phyloP scores from a whole-genome alignment of 2,888 invertebrate species.

The Chymomyza caudatula region DNA sequence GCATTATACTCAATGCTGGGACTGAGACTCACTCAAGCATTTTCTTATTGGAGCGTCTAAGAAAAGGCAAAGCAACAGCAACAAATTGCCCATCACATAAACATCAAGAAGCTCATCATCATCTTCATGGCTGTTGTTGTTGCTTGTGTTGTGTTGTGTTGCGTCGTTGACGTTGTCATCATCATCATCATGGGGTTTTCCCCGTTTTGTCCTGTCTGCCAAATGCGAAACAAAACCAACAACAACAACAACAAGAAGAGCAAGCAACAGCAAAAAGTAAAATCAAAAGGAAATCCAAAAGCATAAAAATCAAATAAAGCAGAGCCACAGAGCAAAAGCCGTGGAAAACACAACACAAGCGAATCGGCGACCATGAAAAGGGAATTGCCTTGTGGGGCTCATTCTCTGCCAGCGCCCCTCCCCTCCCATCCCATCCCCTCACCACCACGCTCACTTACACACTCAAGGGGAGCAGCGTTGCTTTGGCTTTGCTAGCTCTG shows the following conservation, averaged over 20 bases:
- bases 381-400: slow-evolving; percentile 18
- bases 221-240: slow-evolving; percentile 29
- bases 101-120: background rate
- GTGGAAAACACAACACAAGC: slow-evolving; percentile 38
- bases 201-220: slow-evolving; percentile 66
- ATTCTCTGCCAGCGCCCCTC: background rate
- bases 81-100: background rate
- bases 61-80: background rate
- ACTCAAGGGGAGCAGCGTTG: too few relatives aligned
- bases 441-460: too few relatives aligned
- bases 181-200: slow-evolving; percentile 52
- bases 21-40: slow-evolving; percentile 26
- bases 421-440: too few relatives aligned
- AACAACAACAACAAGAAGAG: slow-evolving; percentile 13
- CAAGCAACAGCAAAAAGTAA: slow-evolving; percentile 11
- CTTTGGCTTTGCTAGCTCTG: background rate
- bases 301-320: slow-evolving; percentile 63
- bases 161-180: slow-evolving; percentile 21
- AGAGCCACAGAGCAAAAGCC: slow-evolving; percentile 34
- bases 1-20: too few relatives aligned
- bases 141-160: background rate
- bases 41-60: slow-evolving; percentile 19
- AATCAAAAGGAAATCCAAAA: slow-evolving; percentile 57
- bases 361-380: slow-evolving; percentile 60
- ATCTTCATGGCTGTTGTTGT: slow-evolving; percentile 1